Base-by-base conservation (phyloP, 2,113 vertebrate species). In the Scophthalmus maximus region DNA sequence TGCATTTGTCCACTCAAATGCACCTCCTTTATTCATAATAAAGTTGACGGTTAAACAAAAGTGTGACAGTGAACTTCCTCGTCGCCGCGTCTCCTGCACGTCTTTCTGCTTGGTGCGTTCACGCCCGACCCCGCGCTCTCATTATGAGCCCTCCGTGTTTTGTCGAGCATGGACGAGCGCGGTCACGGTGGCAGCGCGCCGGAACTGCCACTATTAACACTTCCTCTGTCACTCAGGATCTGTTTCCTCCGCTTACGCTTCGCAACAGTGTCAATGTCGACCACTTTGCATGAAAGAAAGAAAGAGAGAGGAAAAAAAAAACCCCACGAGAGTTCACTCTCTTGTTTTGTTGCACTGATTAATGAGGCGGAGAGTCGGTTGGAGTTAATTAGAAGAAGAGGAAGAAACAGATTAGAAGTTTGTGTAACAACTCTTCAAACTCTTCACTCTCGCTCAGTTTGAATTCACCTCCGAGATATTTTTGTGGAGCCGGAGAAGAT, bases 141-240 rank as follows among this genome's bases (percentile, higher is more conserved):
- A 73, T 81, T 73, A 82, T n/a, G n/a, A 52, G 57, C 18, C 23
- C 40, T 52, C n/a, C 3, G 18, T 15, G 65, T 67, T 78, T 81
- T 73, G 77, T 79, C 63, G 60, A 79, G 79, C 84, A 29, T 60
- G 82, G 60, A 55, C 69, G 80, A 79, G 65, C 29, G 17, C 68
- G 67, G 46, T 26, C 22, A 15, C 46, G 12, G n/a, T n/a, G n/a
- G n/a, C n/a, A n/a, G n/a, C n/a, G n/a, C n/a, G 59, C 56, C 17
- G 44, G 9, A 63, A 46, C 81, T 46, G 73, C 78, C 80, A 70
- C 79, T 72, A 70, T 73, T 68, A 78, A 66, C 76, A 34, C 81
- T 44, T 74, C 17, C 42, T 77, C 58, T 27, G 65, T 81, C 74
- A 73, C 36, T 60, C n/a, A n/a, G n/a, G n/a, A n/a, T n/a, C n/a